Evolutionary conservation across 2,797 vertebrate genomes (phyloP).

Genomic region (Mus caroli): DNA sequence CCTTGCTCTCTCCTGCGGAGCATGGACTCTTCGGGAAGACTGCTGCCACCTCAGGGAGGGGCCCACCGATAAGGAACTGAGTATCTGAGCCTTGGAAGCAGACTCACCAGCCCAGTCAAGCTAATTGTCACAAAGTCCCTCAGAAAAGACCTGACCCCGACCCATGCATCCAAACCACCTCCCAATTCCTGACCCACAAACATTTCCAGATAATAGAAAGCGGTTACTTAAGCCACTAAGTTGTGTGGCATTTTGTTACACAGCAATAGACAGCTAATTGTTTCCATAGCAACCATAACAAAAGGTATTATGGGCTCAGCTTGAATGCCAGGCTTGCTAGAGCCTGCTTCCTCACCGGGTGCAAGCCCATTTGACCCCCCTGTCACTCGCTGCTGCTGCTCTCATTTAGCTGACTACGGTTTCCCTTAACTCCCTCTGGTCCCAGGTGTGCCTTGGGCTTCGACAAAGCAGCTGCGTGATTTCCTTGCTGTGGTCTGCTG

Average conservation of each 20-base stretch:
- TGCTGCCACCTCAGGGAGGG: neutral
- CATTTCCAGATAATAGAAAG: slow-evolving; percentile 10
- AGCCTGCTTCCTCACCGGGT: neutral
- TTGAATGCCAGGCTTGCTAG: neutral
- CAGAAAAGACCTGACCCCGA: neutral
- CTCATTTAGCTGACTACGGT: neutral
- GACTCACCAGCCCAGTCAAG: neutral
- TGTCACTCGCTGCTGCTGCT: neutral
- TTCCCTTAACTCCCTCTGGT: neutral
- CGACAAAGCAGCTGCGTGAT: no score
- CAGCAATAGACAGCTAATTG: neutral
- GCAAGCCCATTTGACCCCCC: neutral
- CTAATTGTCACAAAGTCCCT: neutral
- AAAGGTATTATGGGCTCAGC: neutral
- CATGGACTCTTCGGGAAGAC: neutral
- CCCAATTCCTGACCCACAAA: neutral
- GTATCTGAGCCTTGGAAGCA: neutral
- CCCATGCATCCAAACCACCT: neutral
- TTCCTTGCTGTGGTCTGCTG: neutral
- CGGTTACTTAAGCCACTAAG: slow-evolving; percentile 9
- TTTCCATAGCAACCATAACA: neutral
- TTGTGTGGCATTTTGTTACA: slow-evolving; percentile 33
- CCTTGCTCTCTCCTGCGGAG: neutral
- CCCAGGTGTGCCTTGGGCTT: neutral
- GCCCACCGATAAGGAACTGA: fast-evolving